Conservation (phyloP, 2,113 vertebrate genomes). For the Pithys albifrons region DNA sequence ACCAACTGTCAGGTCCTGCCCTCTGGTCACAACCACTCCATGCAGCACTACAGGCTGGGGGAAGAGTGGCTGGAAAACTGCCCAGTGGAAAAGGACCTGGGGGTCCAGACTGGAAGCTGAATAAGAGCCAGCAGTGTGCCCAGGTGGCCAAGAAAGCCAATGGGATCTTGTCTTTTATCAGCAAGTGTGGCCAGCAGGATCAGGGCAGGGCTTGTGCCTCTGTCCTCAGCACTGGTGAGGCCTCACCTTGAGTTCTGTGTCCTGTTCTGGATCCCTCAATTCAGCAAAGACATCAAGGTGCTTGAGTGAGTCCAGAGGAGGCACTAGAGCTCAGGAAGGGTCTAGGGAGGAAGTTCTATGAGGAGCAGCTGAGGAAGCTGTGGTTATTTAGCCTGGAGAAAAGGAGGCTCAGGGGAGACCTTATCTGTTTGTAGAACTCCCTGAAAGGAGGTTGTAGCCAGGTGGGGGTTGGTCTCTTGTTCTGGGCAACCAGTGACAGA, state of each 20-base stretch:
- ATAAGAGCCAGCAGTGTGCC: neutral
- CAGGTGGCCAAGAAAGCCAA: neutral
- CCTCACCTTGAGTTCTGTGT: neutral
- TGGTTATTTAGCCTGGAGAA: neutral
- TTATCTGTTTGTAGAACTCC: rapidly evolving
- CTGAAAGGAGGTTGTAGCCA: neutral
- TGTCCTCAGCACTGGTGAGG: neutral
- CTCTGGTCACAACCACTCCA: neutral
- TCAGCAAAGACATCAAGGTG: neutral
- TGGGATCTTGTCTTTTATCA: neutral
- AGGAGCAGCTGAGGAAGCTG: neutral
- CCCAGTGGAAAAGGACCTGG: neutral
- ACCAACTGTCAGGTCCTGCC: neutral
- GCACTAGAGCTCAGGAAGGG: neutral
- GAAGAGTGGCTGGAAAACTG: neutral
- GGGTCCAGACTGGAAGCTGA: rapidly evolving
- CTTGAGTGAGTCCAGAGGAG: neutral
- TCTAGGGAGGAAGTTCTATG: neutral
- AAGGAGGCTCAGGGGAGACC: neutral
- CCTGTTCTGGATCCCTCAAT: rapidly evolving
- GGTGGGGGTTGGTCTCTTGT: neutral
- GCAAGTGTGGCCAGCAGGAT: neutral
- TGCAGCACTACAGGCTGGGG: neutral
- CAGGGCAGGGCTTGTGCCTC: neutral
- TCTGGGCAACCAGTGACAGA: neutral